phyloP scores from a whole-genome alignment of 30 jellyfish, hydroid and myxozoan species.

The Rhopilema esculentum region DNA sequence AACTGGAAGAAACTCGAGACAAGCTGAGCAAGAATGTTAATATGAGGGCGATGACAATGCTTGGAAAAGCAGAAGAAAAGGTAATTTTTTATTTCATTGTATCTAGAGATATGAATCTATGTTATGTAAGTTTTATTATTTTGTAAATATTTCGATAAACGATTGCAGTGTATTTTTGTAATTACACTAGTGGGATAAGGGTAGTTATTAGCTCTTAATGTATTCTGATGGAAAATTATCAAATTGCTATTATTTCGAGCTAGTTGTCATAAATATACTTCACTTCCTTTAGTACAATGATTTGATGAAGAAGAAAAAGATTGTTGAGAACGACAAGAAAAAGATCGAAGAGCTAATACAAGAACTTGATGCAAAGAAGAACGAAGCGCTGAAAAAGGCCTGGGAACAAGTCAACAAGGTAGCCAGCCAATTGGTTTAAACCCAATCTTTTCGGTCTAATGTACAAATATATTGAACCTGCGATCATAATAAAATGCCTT shows the following conservation, averaged over 20 bases:
- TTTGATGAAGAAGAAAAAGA: conserved; percentile 89
- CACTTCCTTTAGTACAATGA: conserved; percentile 84
- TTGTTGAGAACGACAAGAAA: conserved; percentile 86
- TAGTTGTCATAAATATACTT: not conserved
- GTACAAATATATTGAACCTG: too few relatives aligned
- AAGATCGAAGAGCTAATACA: conserved; percentile 91
- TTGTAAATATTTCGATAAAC: too few relatives aligned
- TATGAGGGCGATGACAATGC: conserved; percentile 98
- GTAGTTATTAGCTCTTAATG: too few relatives aligned
- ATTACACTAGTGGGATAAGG: too few relatives aligned
- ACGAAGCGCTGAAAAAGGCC: conserved; percentile 87
- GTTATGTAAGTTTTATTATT: too few relatives aligned
- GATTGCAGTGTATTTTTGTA: too few relatives aligned
- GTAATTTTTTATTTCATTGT: too few relatives aligned
- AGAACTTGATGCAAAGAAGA: conserved; percentile 94
- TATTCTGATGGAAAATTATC: too few relatives aligned
- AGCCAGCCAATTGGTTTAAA: not conserved
- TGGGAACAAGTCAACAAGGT: conserved; percentile 99
- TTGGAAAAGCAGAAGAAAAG: conserved; percentile 99
- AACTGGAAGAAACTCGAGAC: conserved; percentile 84
- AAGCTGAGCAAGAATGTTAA: conserved; percentile 91
- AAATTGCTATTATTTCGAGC: not conserved
- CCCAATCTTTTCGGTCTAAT: too few relatives aligned
- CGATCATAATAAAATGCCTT: too few relatives aligned
- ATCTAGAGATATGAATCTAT: too few relatives aligned